These are phyloP conservation scores for roundworm (Caenorhabditis elegans) DNA, from an alignment of 1,140 invertebrate genomes.

Conservation along the genomic window DNA sequence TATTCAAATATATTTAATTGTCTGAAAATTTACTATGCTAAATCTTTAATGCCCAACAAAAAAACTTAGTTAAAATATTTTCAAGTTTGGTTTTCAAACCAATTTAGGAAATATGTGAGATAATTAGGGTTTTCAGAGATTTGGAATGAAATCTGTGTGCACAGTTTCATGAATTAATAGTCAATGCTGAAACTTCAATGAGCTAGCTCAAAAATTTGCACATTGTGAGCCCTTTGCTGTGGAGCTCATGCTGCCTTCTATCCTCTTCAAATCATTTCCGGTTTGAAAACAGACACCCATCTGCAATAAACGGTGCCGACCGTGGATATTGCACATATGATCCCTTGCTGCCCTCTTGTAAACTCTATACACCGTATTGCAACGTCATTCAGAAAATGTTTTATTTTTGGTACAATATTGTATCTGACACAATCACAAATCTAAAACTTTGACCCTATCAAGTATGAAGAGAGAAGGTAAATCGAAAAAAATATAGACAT, in stretches of 20 bases:
- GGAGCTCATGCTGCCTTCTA: background rate
- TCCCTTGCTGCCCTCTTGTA: background rate
- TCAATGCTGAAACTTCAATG: too few species aligned
- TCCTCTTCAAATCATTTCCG: slow-evolving; percentile 4
- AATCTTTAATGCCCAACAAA: too few species aligned
- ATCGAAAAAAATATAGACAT: background rate
- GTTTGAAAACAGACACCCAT: background rate
- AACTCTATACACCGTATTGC: background rate
- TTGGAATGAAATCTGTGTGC: too few species aligned
- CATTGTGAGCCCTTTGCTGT: too few species aligned
- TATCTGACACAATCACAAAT: slow-evolving; percentile 17
- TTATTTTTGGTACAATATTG: background rate
- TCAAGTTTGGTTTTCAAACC: too few species aligned
- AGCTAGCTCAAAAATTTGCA: too few species aligned
- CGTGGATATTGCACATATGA: background rate
- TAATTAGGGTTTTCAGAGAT: too few species aligned
- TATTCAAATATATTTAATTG: too few species aligned
- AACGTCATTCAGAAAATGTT: background rate
- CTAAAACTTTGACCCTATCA: slow-evolving; percentile 1
- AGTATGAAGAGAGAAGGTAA: background rate
- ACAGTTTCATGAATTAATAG: too few species aligned
- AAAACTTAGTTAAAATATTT: too few species aligned
- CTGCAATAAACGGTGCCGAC: background rate
- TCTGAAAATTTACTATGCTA: too few species aligned
- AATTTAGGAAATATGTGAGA: too few species aligned